Base-by-base conservation (phyloP, 2,113 vertebrate genomes). In the Dolichallabes microphthalmus region DNA sequence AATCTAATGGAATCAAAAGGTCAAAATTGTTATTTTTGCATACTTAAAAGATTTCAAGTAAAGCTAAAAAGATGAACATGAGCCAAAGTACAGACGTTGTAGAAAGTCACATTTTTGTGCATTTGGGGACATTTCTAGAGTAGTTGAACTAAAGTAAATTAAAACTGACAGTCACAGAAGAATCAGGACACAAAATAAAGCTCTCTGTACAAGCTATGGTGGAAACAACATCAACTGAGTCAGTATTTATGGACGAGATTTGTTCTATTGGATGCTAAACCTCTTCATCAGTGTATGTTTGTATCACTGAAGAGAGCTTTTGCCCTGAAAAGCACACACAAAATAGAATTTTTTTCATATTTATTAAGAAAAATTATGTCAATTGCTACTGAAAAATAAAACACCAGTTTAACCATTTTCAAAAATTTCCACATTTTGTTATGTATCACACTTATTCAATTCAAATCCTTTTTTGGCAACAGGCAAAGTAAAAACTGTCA, bases 21-120 rank as follows among this genome's bases (percentile, higher is more conserved):
- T 71, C 64, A 81, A 64, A 81, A 71, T 69, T 22, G 50, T 60
- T 68, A 85, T 78, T 71, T 69, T 68, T 82, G 14, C 80, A 71
- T 71, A 57, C 2, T 71, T 20, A 57, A 55, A 13, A 4, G 61
- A 17, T 66, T 66, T 64, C n/a, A 52, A 17, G 22, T 75, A 20
- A 52, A 77, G 53, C 52, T 82, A 27, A 57, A 64, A 30, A 66
- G 60, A 76, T 61, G 52, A 69, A 55, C 30, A 69, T 25, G 55
- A 60, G 35, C 11, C 10, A 74, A 14, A 69, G 53, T 25, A 66
- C 10, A 68, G 45, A 68, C 3, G 13, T 39, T 76, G 14, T 10
- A 76, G 30, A 2, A 19, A 0, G 11, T 7, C 39, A 50, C 13
- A 50, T 73, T 74, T 50, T 25, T 74, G 9, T 22, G 8, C 45